Base-by-base conservation (phyloP, 2,888 invertebrate species). In the Atrina japonica region DNA sequence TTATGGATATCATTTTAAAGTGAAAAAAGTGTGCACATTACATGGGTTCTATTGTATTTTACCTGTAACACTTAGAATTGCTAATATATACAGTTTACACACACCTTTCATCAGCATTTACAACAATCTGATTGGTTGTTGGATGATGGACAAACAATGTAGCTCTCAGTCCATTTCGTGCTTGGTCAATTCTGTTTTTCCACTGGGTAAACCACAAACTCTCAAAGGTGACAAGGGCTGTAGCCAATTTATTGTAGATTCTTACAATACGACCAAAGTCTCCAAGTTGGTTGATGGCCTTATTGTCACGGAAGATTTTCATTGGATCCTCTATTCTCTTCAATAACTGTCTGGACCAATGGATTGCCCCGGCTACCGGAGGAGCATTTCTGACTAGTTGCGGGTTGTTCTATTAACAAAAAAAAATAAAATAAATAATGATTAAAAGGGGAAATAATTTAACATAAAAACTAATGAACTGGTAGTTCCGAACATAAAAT, bases 321-420 rank as follows among this genome's bases (percentile, higher is more conserved):
- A 90, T 91, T 6, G 90, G 90, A 59, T 90, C 88, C 69, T 90
- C 90, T 40, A 91, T 90, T 40, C 87, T 79, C 55, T 86, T 87
- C 11, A 90, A 82, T 18, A 90, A 79, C 70, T 89, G 88, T 23
- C 90, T 77, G 3, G 88, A 84, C 91, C 91, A 91, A 69, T 86
- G 83, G 65, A 91, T 89, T 52, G 90, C 90, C 3, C 91, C 90
- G 30, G 88, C 90, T n/a, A 88, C 87, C 47, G 88, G 89, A 3
- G 90, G 90, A 23, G 89, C 88, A 79, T 90, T 90, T 47, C 90
- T 77, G 7, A 88, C 80, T 59, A 87, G 71, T 53, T 86, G 87
- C 25, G 90, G 89, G 63, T 76, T 80, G 23, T 87, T 88, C 88
- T 89, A 75, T 2, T 55, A 58, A 23, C 41, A 35, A 58, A 30